A percentile compares a stretch with the other conserved stretches of the same genome.
phyloP scores from a whole-genome alignment of 2,888 invertebrate genomes.

The Pilophorus perplexus region DNA sequence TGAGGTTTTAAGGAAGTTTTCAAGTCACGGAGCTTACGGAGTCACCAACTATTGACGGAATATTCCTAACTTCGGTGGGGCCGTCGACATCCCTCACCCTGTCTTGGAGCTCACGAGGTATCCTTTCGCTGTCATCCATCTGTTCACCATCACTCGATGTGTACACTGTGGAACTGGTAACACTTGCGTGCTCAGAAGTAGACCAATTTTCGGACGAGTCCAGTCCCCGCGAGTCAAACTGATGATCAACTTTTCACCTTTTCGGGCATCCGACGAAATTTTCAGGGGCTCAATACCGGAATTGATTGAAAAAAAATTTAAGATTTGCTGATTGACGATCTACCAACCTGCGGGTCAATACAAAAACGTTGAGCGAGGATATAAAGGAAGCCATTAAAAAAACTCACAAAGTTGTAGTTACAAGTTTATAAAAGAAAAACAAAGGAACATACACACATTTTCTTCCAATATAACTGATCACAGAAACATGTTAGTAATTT shows the following conservation, averaged over 20 bases:
- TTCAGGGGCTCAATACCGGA: constrained; percentile 15
- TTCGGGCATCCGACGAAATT: constrained; percentile 9
- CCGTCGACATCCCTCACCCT: not conserved
- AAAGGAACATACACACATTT: constrained; percentile 17
- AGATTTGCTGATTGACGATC: constrained; percentile 19
- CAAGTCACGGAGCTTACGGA: too few relatives aligned
- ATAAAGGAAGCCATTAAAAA: not conserved
- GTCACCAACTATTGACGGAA: not conserved
- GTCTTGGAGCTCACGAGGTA: constrained; percentile 7
- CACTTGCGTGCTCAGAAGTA: not conserved
- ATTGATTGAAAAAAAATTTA: constrained; percentile 15
- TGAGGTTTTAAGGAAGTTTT: too few relatives aligned
- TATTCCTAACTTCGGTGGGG: not conserved
- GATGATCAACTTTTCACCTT: constrained; percentile 4
- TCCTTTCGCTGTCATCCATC: constrained; percentile 9
- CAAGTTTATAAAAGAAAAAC: constrained; percentile 9
- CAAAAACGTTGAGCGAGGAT: too few relatives aligned
- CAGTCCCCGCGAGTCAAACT: too few relatives aligned
- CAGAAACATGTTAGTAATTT: constrained; percentile 9
- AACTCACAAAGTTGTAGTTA: not conserved
- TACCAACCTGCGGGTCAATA: constrained; percentile 5
- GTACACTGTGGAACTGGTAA: not conserved
- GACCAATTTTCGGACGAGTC: too few relatives aligned
- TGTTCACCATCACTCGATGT: constrained; percentile 4
- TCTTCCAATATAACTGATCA: constrained; percentile 11